A percentile compares a stretch with the other conserved stretches of the same genome.
Conservation (phyloP, 2,888 invertebrate species). For the Crematogaster levior region DNA sequence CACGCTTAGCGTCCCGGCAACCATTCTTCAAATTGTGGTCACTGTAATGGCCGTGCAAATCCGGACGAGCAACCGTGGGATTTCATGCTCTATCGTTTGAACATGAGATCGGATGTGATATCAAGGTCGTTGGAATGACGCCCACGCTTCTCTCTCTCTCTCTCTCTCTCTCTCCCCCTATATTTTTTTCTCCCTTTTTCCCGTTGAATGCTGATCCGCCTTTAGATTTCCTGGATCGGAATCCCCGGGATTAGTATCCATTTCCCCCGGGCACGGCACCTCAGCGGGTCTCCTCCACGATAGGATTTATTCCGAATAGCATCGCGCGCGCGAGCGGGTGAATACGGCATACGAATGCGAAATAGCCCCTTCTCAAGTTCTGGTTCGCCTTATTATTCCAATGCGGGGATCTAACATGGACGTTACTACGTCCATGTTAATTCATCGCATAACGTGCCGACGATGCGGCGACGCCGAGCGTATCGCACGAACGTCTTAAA, state of each 20-base stretch:
- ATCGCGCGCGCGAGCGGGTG: constrained; percentile 27
- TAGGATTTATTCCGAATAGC: constrained; percentile 77
- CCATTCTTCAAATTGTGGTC: constrained; percentile 8
- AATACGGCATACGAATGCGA: constrained; percentile 58
- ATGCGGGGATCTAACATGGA: constrained; percentile 42
- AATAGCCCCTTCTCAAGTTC: constrained; percentile 53
- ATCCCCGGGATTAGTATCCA: constrained; percentile 80
- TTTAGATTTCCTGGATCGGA: constrained; percentile 72
- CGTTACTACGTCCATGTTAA: constrained; percentile 63
- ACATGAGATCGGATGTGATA: constrained; percentile 50
- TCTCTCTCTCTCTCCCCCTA: neutral
- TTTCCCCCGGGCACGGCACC: constrained; percentile 72
- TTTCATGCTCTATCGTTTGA: constrained; percentile 30
- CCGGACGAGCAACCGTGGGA: constrained; percentile 9
- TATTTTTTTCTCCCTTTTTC: constrained; percentile 24
- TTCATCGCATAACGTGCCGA: constrained; percentile 61
- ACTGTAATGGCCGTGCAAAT: constrained; percentile 54
- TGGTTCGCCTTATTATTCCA: constrained; percentile 68
- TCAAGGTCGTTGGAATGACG: constrained; percentile 75
- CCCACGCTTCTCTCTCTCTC: constrained; percentile 58
- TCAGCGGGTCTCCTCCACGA: constrained; percentile 64
- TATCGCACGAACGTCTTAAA: constrained; percentile 2
- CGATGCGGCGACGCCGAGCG: neutral
- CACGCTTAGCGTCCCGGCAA: neutral
- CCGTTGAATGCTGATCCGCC: constrained; percentile 73